phyloP scores from a whole-genome alignment of 2,888 invertebrate species.

The Flexamia atlantica region DNA sequence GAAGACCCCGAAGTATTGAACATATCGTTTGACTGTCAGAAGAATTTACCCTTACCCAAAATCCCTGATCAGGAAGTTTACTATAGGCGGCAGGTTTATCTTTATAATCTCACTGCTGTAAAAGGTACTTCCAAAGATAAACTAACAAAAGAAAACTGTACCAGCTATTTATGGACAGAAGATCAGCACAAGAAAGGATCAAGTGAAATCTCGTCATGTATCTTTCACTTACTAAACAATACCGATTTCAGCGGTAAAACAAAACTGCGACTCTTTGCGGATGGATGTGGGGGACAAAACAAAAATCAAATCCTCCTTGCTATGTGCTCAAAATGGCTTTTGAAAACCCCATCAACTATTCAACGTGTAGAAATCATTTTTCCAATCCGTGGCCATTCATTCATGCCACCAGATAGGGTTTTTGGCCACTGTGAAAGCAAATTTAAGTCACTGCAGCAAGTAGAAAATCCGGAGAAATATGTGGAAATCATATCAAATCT shows the following conservation, averaged over 20 bases:
- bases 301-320: constrained; percentile 71
- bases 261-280: constrained; percentile 28
- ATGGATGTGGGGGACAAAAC: constrained; percentile 67
- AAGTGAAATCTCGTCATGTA: constrained; percentile 71
- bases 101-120: constrained; percentile 72
- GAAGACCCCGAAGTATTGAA: background rate
- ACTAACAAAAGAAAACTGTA: constrained; percentile 69
- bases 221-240: constrained; percentile 32
- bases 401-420: constrained; percentile 70
- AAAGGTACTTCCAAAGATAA: constrained; percentile 70
- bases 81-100: constrained; percentile 72
- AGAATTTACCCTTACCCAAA: constrained; percentile 71
- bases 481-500: constrained; percentile 64
- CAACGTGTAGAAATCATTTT: constrained; percentile 68
- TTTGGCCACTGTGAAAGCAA: constrained; percentile 70
- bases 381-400: constrained; percentile 71
- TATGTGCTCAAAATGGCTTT: constrained; percentile 70
- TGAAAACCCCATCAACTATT: constrained; percentile 61
- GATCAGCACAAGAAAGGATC: constrained; percentile 70
- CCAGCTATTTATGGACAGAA: constrained; percentile 71
- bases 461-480: constrained; percentile 66
- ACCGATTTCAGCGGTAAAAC: constrained; percentile 45
- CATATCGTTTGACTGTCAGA: constrained; percentile 69
- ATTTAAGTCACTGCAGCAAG: constrained; percentile 65
- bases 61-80: constrained; percentile 72